Base-by-base conservation (phyloP, 2,113 vertebrate species). In the Cinclus mexicanus region DNA sequence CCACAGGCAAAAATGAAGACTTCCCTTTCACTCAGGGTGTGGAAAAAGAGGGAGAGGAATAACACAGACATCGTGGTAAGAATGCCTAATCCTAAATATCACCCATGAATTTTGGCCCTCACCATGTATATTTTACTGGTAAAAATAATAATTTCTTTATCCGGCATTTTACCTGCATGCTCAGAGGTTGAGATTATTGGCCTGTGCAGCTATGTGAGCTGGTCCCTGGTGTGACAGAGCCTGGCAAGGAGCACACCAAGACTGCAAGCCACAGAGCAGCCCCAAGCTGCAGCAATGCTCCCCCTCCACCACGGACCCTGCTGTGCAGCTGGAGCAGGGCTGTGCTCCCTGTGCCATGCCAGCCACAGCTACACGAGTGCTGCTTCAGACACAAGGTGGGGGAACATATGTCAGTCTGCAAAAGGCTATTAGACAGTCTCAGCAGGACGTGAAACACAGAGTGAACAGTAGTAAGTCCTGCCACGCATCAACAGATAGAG, bases 401-500 rank as follows among this genome's bases (percentile, higher is more conserved):
- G 18, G 26, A 90, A 70, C 88, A 86, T 80, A 95, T 86, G 80
- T 93, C 88, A 83, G 44, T 25, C 71, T 94, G 89, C 64, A 95
- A 94, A 97, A 90, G 42, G 53, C 79, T 70, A 5, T 39, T 15
- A 93, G 83, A 26, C 41, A 63, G 75, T 21, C 81, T 84, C 89
- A 93, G 89, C 13, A 1, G 78, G 84, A 53, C 7, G 12, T 28
- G 59, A 79, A 91, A 84, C 69, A 25, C 10, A 1, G 10, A 57
- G 37, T 3, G 53, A 94, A 31, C 46, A 61, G 81, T 14, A 35
- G 18, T 24, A 82, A 85, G 41, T 85, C 70, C 86, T 83, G 60
- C 46, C 0, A 6, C 46, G 21, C 33, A 69, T 35, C 41, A 76
- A 49, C 61, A 87, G 46, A 12, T 14, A 87, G 61, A 49, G 77